Evolutionary conservation across 2,113 vertebrate species (phyloP).

Genomic region (Origma solitaria): DNA sequence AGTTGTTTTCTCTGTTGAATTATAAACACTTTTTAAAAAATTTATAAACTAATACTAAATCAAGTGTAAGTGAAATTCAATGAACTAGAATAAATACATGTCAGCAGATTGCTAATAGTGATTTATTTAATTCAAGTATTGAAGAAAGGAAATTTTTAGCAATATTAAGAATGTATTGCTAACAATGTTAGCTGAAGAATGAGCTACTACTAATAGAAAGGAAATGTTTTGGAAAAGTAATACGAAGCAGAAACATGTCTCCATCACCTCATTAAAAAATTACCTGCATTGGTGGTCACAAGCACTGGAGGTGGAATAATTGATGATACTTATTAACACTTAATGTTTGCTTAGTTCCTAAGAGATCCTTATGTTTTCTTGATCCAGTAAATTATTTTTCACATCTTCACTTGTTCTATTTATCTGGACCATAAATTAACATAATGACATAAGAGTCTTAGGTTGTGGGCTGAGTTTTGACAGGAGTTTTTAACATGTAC

Average conservation of each 20-base stretch:
- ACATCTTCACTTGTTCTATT: neutral
- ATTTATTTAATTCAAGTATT: neutral
- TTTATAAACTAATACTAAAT: neutral
- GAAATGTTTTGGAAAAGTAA: neutral
- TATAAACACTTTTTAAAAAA: neutral
- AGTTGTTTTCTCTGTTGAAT: neutral
- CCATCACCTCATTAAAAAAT: neutral
- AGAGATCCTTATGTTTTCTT: neutral
- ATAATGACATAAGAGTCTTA: neutral
- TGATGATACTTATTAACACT: neutral
- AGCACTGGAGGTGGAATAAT: neutral
- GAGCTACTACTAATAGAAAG: neutral
- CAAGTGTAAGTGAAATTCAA: neutral
- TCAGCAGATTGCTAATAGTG: neutral
- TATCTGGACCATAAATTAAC: neutral
- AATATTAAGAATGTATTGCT: neutral
- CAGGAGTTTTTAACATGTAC: neutral
- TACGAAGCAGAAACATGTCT: neutral
- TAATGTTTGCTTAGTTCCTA: neutral
- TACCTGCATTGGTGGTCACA: neutral
- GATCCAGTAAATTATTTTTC: neutral
- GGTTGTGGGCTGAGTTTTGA: neutral
- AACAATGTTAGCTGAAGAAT: neutral
- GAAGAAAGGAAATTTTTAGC: neutral
- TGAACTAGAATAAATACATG: neutral